Conservation (phyloP, 1,140 invertebrate genomes). For the Lasaia peninsularis region DNA sequence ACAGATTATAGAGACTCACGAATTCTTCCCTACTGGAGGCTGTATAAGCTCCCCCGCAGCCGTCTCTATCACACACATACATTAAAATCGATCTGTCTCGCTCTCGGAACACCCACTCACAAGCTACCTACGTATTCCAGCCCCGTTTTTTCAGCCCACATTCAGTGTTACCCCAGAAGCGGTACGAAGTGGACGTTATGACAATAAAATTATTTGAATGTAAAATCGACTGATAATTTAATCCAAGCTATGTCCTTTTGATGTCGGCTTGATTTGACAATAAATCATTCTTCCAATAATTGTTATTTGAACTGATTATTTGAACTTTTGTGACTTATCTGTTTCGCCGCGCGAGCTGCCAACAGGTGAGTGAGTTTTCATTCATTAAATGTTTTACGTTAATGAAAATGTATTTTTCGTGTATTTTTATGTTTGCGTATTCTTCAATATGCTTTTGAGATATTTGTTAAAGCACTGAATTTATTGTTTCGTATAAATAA, state of each 20-base stretch:
- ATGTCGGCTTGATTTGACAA: constrained; percentile 8
- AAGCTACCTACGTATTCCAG: constrained; percentile 5
- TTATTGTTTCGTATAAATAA: too few species aligned
- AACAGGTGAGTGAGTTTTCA: constrained; percentile 21
- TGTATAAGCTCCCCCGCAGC: neutral
- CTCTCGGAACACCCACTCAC: neutral
- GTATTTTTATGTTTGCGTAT: too few species aligned
- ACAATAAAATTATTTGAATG: constrained; percentile 8
- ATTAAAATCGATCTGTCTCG: neutral
- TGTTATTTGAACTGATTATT: neutral
- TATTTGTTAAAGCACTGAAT: too few species aligned
- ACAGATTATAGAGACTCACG: constrained; percentile 1
- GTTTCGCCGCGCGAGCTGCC: constrained; percentile 4
- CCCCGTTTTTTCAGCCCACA: constrained; percentile 9
- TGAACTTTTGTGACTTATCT: constrained; percentile 14
- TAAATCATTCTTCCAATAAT: constrained; percentile 6
- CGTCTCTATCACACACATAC: neutral
- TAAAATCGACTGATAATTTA: constrained; percentile 10
- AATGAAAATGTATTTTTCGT: too few species aligned
- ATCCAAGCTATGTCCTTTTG: constrained; percentile 6
- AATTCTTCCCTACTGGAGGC: constrained; percentile 2
- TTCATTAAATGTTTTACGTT: constrained; percentile 3
- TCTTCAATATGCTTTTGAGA: too few species aligned
- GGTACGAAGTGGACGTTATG: constrained; percentile 1
- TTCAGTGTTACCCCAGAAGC: constrained; percentile 8